Evolutionary conservation across 2,113 vertebrate species (phyloP).

Genomic region (Grammomys surdaster): DNA sequence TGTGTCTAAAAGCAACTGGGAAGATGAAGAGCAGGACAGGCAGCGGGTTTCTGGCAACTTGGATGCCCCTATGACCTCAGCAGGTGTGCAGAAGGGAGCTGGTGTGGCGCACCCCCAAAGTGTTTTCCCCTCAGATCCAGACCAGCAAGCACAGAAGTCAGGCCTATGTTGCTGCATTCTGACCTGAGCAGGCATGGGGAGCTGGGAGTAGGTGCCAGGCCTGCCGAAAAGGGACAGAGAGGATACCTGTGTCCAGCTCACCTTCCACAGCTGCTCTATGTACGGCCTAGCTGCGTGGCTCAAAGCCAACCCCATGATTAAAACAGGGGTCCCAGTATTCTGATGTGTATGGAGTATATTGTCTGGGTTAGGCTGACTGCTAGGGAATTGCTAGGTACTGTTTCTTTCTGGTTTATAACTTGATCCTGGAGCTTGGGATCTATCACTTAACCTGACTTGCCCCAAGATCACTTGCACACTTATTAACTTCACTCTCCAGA

Average conservation of each 20-base stretch:
- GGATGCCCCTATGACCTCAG: conserved; percentile 85
- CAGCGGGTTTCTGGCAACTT: conserved; percentile 83
- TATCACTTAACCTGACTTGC: neutral
- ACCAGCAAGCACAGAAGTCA: conserved; percentile 1
- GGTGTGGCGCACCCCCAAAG: conserved; percentile 39
- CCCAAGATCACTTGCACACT: neutral
- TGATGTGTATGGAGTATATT: conserved; percentile 34
- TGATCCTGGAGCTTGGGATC: neutral
- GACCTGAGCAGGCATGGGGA: conserved; percentile 71
- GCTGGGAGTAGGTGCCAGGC: neutral
- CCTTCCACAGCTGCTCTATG: neutral
- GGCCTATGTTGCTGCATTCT: conserved; percentile 84
- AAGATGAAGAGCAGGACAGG: conserved; percentile 89
- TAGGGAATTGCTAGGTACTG: neutral
- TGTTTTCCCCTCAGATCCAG: neutral
- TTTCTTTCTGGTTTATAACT: too few species aligned
- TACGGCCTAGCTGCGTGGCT: neutral
- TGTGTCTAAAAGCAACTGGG: conserved; percentile 82
- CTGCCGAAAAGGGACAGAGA: neutral
- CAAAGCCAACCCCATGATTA: conserved; percentile 44
- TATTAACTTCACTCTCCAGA: neutral
- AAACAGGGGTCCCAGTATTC: conserved; percentile 48
- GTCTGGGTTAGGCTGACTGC: neutral
- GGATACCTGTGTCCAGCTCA: neutral
- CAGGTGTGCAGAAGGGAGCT: conserved; percentile 90